Evolutionary conservation across 1,140 invertebrate genomes (phyloP).

Genomic region (Aphelenchoides fujianensis): DNA sequence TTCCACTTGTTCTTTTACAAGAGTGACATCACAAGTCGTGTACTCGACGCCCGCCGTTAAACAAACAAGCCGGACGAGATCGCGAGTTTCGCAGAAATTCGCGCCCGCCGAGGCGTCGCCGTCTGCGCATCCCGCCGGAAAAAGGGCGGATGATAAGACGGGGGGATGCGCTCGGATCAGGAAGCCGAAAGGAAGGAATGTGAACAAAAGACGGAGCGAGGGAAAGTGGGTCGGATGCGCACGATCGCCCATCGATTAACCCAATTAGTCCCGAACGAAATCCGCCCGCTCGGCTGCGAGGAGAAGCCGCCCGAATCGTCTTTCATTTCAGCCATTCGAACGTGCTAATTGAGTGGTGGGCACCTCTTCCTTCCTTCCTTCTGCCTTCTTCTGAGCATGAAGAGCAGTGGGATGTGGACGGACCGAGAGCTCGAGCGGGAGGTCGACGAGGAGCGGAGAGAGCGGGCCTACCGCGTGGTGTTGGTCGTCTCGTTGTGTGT

Average conservation of each 20-base stretch:
- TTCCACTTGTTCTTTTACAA: no score
- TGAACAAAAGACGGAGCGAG: not conserved
- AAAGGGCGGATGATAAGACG: not conserved
- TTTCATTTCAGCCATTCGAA: not conserved
- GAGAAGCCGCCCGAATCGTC: no score
- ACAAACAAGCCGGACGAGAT: no score
- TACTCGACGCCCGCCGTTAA: no score
- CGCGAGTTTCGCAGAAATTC: no score
- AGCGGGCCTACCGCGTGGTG: constrained; percentile 46
- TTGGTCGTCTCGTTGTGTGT: constrained; percentile 41
- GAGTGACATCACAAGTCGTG: no score
- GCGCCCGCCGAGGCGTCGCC: no score
- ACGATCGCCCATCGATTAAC: constrained; percentile 1
- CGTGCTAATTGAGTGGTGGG: not conserved
- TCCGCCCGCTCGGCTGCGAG: no score
- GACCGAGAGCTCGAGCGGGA: constrained; percentile 21
- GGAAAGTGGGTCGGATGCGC: not conserved
- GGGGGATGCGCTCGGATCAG: no score
- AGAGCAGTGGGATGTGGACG: not conserved
- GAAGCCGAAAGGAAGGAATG: no score
- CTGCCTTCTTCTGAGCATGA: not conserved
- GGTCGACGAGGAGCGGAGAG: constrained; percentile 29
- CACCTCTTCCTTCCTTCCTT: no score
- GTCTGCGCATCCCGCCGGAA: not conserved
- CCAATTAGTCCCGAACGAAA: not conserved